Base-by-base conservation (phyloP, 2,113 vertebrate genomes). In the Girardinichthys multiradiatus region DNA sequence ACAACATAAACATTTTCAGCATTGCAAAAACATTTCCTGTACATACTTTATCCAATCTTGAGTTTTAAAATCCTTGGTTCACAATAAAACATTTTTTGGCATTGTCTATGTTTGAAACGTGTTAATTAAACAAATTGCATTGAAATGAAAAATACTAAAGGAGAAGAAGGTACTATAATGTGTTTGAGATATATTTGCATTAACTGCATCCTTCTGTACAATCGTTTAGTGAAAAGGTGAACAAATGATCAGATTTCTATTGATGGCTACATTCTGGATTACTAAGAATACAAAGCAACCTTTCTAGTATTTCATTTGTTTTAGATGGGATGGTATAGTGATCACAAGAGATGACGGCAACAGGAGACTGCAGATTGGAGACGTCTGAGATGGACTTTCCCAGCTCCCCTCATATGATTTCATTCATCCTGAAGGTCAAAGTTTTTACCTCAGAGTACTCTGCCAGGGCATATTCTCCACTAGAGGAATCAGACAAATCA, bases 361-460 rank as follows among this genome's bases (percentile, higher is more conserved):
- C 28, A 21, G 28, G 51, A 76, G n/a, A 29, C 57, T 35, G 29
- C 60, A 29, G 66, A 57, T 27, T 61, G 70, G 6, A 30, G 68
- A 72, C 15, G 30, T 11, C 74, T 79, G 48, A 24, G 21, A n/a
- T n/a, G 48, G 48, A 24, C 48, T 10, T n/a, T 54, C 48, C 24
- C 21, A 54, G 48, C 17, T 54, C 48, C 21, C 60, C 66, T 98
- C 94, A 98, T 59, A 89, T 90, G 80, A 94, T 95, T 92, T 96
- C 93, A 2, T 92, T 93, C 21, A 99, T 93, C 92, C 97, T 98
- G 86, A 99, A 97, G 76, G 96, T 99, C 89, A 98, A 94, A 0
- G 97, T 96, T 91, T 99, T 96, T 83, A 98, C 97, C 85, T 98
- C 97, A 0, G 96, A 96, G 83, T 98, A 98, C 82, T 99, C 97